A percentile compares a stretch with the other conserved stretches of the same genome.
phyloP scores from a whole-genome alignment of 2,113 vertebrate genomes.

The Herpailurus yagouaroundi region DNA sequence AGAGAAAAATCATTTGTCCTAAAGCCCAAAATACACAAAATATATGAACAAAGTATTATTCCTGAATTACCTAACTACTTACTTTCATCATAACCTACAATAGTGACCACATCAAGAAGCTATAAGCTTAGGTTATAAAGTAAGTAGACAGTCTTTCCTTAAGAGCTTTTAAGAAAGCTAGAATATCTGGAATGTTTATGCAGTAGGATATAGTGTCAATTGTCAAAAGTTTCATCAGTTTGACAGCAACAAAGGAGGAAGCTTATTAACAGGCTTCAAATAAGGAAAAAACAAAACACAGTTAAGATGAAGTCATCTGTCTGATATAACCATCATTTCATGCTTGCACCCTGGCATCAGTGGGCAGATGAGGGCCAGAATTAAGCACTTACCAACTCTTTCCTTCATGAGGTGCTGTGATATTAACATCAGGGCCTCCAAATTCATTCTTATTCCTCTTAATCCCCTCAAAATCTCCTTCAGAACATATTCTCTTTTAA shows the following conservation, averaged over 20 bases:
- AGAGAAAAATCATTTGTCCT: not conserved
- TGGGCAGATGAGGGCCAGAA: not conserved
- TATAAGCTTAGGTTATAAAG: not conserved
- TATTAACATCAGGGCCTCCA: not conserved
- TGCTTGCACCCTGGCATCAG: not conserved
- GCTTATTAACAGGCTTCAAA: not conserved
- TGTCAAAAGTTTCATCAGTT: not conserved
- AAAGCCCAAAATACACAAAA: not conserved
- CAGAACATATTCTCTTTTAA: slow-evolving; percentile 3
- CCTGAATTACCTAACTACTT: not conserved
- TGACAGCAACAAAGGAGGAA: not conserved
- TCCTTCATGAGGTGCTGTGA: not conserved
- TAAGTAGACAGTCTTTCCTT: not conserved
- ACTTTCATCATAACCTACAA: not conserved
- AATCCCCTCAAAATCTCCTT: not conserved
- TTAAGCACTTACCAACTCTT: not conserved
- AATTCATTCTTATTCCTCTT: not conserved
- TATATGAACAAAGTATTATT: not conserved
- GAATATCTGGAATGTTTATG: not conserved
- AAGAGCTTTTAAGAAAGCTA: not conserved
- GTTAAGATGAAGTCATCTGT: not conserved
- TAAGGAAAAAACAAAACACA: not conserved
- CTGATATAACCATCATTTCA: not conserved
- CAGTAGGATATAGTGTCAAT: not conserved
- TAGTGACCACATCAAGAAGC: not conserved